Evolutionary conservation across 1,140 invertebrate genomes (phyloP).

Genomic region (Orchesella cincta): DNA sequence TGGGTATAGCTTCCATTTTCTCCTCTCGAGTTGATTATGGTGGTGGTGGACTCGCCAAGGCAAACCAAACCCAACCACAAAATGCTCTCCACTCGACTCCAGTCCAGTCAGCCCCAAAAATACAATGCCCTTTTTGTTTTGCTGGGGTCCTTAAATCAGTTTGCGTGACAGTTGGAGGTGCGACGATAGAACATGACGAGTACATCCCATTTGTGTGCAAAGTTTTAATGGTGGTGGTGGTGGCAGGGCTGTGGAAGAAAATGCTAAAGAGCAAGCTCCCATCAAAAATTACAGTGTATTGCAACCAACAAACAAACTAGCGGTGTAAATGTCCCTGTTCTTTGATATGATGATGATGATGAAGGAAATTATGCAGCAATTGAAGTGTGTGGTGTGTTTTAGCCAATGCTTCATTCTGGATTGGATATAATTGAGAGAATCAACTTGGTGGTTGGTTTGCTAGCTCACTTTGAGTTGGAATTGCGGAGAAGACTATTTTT

Average conservation of each 20-base stretch:
- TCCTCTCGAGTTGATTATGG: neutral
- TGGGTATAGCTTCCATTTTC: neutral
- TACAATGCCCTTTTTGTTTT: no score
- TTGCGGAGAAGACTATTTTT: neutral
- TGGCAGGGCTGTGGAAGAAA: neutral
- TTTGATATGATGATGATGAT: neutral
- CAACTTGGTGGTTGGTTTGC: neutral
- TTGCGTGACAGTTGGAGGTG: neutral
- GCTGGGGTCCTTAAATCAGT: no score
- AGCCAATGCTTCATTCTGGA: neutral
- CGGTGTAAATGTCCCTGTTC: neutral
- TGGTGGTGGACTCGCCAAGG: no score
- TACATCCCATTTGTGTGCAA: no score
- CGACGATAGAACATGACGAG: neutral
- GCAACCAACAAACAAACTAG: neutral
- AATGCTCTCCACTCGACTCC: no score
- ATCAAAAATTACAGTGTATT: neutral
- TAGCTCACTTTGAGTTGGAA: neutral
- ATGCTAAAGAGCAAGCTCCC: neutral
- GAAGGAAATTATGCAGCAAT: neutral
- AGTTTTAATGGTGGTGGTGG: neutral
- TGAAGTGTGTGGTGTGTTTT: neutral
- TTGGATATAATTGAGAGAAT: conserved; percentile 11
- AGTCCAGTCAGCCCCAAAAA: no score
- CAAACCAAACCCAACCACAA: no score